Evolutionary conservation across 2,888 invertebrate genomes (phyloP).

Genomic region (Diaperis boleti): DNA sequence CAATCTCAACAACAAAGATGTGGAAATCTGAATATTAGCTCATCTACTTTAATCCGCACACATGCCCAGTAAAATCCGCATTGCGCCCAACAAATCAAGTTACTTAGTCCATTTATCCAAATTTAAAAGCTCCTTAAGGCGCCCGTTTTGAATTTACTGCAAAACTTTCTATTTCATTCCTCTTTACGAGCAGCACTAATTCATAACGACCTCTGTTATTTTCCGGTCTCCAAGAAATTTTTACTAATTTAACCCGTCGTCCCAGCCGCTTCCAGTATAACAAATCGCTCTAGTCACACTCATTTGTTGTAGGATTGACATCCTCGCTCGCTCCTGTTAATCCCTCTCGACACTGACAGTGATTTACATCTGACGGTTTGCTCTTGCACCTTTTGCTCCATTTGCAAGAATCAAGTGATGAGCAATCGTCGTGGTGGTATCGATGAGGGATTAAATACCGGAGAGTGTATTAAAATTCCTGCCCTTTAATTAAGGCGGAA

Average conservation of each 20-base stretch:
- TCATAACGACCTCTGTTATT: conserved; percentile 5
- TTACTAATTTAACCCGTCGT: no score
- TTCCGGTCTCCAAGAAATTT: background rate
- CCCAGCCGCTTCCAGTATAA: conserved; percentile 7
- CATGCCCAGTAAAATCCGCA: background rate
- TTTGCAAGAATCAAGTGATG: background rate
- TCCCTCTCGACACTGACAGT: conserved; percentile 12
- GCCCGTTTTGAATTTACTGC: conserved; percentile 14
- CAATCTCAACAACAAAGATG: no score
- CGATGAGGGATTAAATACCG: no score
- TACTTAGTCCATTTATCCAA: conserved; percentile 3
- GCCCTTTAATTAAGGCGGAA: background rate
- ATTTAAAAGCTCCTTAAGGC: conserved; percentile 9
- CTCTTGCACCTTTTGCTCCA: conserved; percentile 3
- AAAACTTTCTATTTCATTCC: conserved; percentile 8
- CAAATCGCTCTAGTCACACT: conserved; percentile 10
- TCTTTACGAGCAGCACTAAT: conserved; percentile 6
- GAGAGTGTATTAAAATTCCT: conserved; percentile 6
- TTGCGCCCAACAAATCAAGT: background rate
- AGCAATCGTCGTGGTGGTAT: background rate
- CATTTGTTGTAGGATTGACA: conserved; percentile 18
- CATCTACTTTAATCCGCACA: no score
- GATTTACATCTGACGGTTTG: conserved; percentile 13
- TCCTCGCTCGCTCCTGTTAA: conserved; percentile 1
- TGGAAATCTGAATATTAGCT: no score